These are phyloP conservation scores for Tamias sibiricus DNA, from an alignment of 2,113 vertebrate genomes.

Conservation along the genomic window DNA sequence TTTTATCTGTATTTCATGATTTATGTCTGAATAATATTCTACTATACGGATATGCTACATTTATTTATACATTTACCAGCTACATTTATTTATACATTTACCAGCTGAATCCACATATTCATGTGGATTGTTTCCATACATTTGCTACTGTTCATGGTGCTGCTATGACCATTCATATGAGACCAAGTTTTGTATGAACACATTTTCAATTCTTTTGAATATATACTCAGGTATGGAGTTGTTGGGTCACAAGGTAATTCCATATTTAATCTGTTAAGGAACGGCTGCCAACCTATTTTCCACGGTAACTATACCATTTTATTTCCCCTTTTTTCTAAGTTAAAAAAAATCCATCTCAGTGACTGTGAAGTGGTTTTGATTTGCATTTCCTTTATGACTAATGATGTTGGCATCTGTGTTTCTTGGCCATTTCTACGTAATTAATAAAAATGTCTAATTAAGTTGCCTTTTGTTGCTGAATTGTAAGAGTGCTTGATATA, in stretches of 20 bases:
- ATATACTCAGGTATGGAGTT: background rate
- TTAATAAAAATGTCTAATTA: background rate
- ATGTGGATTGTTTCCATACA: background rate
- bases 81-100: background rate
- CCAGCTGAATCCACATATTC: no score
- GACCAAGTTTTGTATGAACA: background rate
- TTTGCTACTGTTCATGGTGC: background rate
- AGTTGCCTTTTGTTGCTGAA: background rate
- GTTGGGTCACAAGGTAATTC: background rate
- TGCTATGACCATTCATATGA: background rate
- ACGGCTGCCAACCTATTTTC: background rate
- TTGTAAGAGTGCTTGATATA: background rate
- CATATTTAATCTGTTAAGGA: background rate
- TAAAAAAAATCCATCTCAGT: background rate
- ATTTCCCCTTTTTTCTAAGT: no score
- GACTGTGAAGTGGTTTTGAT: background rate
- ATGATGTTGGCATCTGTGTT: background rate
- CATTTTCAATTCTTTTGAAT: no score
- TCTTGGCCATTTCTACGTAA: background rate
- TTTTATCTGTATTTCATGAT: background rate
- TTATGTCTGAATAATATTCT: background rate
- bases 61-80: background rate
- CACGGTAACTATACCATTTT: background rate
- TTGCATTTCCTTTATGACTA: background rate
- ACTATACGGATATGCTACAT: background rate